Percentiles rank a stretch among this genome's conserved stretches.
Evolutionary conservation across 2,797 vertebrate species (phyloP).

Genomic region (Pterois miles): DNA sequence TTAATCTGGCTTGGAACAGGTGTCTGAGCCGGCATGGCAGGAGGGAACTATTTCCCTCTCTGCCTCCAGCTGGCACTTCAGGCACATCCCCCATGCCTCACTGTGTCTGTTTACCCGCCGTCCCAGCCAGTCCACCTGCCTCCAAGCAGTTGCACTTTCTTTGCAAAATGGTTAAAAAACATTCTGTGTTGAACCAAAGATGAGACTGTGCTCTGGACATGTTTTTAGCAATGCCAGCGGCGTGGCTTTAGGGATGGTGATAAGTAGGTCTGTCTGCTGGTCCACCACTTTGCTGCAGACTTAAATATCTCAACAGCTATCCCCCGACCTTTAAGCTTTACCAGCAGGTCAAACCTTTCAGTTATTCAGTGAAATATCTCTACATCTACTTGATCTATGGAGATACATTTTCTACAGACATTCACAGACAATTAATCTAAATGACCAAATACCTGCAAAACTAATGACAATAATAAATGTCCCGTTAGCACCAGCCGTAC

Average conservation of each 20-base stretch:
- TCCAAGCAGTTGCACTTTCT: conserved; percentile 19
- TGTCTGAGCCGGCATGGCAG: conserved; percentile 40
- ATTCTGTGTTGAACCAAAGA: background rate
- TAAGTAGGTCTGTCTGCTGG: background rate
- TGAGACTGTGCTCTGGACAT: background rate
- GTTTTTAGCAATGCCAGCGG: background rate
- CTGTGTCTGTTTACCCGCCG: conserved; percentile 36
- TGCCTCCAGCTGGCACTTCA: conserved; percentile 61
- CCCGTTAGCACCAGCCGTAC: background rate
- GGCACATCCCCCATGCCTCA: conserved; percentile 25
- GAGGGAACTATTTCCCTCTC: conserved; percentile 43
- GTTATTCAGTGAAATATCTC: background rate
- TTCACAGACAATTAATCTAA: background rate
- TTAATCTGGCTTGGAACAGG: conserved; percentile 56
- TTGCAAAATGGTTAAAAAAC: background rate
- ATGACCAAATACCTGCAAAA: background rate
- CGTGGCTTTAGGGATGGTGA: background rate
- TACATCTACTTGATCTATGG: background rate
- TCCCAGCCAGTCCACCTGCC: conserved; percentile 30
- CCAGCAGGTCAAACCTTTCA: background rate
- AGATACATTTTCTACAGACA: background rate
- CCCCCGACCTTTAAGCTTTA: background rate
- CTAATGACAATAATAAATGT: too few relatives aligned
- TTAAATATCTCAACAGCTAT: background rate
- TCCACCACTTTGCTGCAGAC: background rate